phyloP scores from a whole-genome alignment of 1,140 invertebrate species.

The Drosophila lini region DNA sequence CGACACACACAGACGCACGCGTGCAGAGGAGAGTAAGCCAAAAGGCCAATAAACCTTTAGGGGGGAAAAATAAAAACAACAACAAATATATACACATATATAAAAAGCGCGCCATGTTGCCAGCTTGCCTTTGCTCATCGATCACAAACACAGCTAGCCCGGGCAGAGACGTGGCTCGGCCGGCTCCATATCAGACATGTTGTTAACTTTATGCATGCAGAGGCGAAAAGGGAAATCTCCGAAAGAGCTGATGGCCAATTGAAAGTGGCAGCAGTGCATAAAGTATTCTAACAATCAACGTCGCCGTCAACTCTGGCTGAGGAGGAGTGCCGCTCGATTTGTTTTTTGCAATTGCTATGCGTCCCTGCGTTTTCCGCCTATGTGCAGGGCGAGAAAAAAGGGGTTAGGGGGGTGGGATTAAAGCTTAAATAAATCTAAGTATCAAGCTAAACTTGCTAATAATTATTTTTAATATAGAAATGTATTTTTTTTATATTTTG shows the following conservation, averaged over 20 bases:
- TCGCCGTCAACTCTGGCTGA: constrained; percentile 25
- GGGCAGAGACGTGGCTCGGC: constrained; percentile 16
- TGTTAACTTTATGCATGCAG: constrained; percentile 31
- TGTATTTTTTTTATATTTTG: neutral
- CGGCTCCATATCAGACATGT: constrained; percentile 6
- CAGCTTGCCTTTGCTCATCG: constrained; percentile 62
- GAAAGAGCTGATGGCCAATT: constrained; percentile 36
- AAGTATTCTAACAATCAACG: constrained; percentile 66
- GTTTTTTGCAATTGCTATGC: constrained; percentile 26
- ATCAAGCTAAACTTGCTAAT: too few relatives aligned
- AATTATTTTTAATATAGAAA: neutral
- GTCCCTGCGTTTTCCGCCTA: constrained; percentile 29
- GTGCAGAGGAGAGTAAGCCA: constrained; percentile 59
- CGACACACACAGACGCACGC: constrained; percentile 56
- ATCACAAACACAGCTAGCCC: constrained; percentile 46
- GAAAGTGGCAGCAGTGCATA: constrained; percentile 60
- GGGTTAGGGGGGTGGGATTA: too few relatives aligned
- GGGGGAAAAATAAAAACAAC: constrained; percentile 3
- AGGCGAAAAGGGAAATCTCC: constrained; percentile 68
- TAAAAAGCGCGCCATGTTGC: constrained; percentile 60
- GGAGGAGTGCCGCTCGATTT: constrained; percentile 61
- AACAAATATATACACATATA: neutral
- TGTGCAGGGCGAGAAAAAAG: neutral
- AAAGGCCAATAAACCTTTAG: constrained; percentile 81
- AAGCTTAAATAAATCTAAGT: neutral